Conservation (phyloP, 2,888 invertebrate species). For the Teleiodes luculella region DNA sequence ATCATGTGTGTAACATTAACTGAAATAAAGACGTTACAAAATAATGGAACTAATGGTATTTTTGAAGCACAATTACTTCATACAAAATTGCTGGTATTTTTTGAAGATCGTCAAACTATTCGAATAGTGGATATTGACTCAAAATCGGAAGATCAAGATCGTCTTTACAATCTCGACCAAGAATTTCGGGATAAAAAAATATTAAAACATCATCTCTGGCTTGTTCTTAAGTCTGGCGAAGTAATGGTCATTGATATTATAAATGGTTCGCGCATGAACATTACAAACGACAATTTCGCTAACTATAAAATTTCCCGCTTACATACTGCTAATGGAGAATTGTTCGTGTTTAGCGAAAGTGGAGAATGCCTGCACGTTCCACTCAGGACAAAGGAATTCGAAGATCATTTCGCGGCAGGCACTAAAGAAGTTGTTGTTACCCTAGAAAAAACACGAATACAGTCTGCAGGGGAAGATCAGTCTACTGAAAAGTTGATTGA, state of each 20-base stretch:
- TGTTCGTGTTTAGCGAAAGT: slow-evolving; percentile 55
- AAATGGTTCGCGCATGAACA: slow-evolving; percentile 35
- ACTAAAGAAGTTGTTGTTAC: slow-evolving; percentile 33
- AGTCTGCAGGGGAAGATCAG: neutral
- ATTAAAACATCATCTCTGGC: slow-evolving; percentile 51
- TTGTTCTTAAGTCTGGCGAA: slow-evolving; percentile 49
- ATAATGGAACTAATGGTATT: slow-evolving; percentile 18
- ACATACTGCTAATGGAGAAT: slow-evolving; percentile 28
- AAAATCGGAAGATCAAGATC: slow-evolving; percentile 27
- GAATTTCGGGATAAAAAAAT: slow-evolving; percentile 44
- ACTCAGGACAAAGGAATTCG: slow-evolving; percentile 36
- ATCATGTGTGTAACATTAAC: slow-evolving; percentile 28
- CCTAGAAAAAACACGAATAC: slow-evolving; percentile 39
- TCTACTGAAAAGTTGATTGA: slow-evolving; percentile 17
- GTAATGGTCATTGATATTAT: slow-evolving; percentile 45
- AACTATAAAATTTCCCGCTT: slow-evolving; percentile 48
- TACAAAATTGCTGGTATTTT: slow-evolving; percentile 52
- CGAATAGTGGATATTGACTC: slow-evolving; percentile 39
- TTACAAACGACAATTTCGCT: slow-evolving; percentile 37
- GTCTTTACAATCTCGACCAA: slow-evolving; percentile 34
- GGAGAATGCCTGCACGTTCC: slow-evolving; percentile 48
- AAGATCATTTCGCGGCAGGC: slow-evolving; percentile 35
- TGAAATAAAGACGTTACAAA: slow-evolving; percentile 26
- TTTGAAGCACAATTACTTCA: slow-evolving; percentile 44
- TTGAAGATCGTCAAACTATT: slow-evolving; percentile 37